Evolutionary conservation across 2,888 invertebrate species (phyloP), one percentile per base, ranked within the genome.

Genomic region (Leucozona laternaria): DNA sequence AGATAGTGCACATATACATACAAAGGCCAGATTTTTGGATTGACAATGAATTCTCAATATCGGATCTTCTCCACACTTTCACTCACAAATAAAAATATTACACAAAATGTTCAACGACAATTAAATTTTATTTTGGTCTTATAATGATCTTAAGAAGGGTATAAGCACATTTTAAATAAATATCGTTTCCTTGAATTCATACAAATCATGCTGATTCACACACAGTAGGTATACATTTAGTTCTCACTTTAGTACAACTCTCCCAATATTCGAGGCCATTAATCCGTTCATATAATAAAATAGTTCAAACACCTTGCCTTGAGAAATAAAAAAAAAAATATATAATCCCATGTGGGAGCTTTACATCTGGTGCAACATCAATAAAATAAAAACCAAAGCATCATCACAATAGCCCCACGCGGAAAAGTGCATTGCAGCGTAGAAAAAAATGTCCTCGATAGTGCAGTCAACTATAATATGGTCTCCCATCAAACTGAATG

Each of bases 401-500:
- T 13, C 50, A 68, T 20, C 10, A 22, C 68, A 50, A 48, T 48
- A 66, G 31, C 22, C 68, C 22, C 34, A 68, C 22, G 34, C 34
- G 34, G 37, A 68, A 68, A 37, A 68, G 37, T 6, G 37, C 48
- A 66, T 1, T 2, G 6, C 48, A 31, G 22, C 2, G 43, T 13
- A 37, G 10, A 15, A 31, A 22, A 68, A 53, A 75, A 48, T 48
- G 76, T 79, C 83, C 79, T 83, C 73, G 58, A 79, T 79, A 73
- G 83, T 70, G 34, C 83, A 83, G 57, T 83, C 83, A 83, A 83
- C 83, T 79, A 75, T 34, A 31, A 28, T 50, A 37, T 20, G 57
- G 53, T 60, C 72, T 58, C 60, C 43, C 79, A 77, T 57, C 57
- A 66, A 22, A 64, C 62, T 48, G 55, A 71, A 57, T 17, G 37